These are phyloP conservation scores for Sardina pilchardus DNA, from an alignment of 2,113 vertebrate genomes.

Conservation along the genomic window DNA sequence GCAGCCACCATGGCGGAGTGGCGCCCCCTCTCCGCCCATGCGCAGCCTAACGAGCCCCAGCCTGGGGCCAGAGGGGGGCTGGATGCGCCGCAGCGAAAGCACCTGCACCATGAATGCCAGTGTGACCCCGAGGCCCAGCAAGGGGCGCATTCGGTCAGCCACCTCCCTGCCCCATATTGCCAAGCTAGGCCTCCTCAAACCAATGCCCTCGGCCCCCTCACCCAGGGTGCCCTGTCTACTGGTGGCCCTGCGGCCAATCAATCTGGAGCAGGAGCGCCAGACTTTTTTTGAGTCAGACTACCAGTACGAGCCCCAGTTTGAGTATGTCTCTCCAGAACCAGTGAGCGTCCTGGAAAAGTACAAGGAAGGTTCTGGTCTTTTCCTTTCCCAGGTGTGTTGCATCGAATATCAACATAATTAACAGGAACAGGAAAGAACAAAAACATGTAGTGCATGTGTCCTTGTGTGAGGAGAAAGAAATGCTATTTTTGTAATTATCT, in stretches of 20 bases:
- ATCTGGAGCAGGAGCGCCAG: conserved; percentile 83
- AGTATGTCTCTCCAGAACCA: conserved; percentile 82
- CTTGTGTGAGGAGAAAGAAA: background rate
- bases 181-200: conserved; percentile 53
- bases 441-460: background rate
- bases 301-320: conserved; percentile 91
- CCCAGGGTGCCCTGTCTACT: conserved; percentile 79
- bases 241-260: conserved; percentile 85
- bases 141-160: conserved; percentile 73
- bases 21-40: conserved; percentile 61
- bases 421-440: background rate
- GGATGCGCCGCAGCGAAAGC: conserved; percentile 79
- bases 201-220: conserved; percentile 34
- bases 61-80: conserved; percentile 62
- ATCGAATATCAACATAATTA: background rate
- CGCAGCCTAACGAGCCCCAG: conserved; percentile 71
- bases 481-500: background rate
- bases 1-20: conserved; percentile 71
- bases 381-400: conserved; percentile 83
- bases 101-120: conserved; percentile 70
- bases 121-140: conserved; percentile 31
- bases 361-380: conserved; percentile 83
- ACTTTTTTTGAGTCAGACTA: conserved; percentile 85
- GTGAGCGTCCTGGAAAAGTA: conserved; percentile 86
- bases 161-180: conserved; percentile 87